phyloP scores from a whole-genome alignment of 2,113 vertebrate genomes.

The Microtus montanus region DNA sequence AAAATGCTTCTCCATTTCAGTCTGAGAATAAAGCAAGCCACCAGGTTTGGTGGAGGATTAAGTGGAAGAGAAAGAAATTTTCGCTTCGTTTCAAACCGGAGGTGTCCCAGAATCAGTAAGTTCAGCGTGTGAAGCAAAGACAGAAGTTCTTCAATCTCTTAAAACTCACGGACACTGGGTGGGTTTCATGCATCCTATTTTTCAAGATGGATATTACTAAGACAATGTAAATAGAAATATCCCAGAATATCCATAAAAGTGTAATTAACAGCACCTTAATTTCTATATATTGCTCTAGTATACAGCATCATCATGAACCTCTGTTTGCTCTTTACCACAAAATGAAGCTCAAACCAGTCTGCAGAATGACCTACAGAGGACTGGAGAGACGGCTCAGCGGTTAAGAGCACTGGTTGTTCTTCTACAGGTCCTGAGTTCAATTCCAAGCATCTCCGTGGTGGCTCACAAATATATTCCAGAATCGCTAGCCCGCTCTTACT shows the following conservation, averaged over 20 bases:
- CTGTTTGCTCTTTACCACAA: background rate
- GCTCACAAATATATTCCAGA: background rate
- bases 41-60: too few relatives aligned
- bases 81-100: constrained; percentile 19
- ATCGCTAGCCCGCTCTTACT: background rate
- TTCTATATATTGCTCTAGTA: background rate
- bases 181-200: background rate
- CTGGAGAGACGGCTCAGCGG: too few relatives aligned
- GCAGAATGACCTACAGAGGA: background rate
- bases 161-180: background rate
- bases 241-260: background rate
- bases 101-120: background rate
- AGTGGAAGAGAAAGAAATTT: background rate
- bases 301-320: background rate
- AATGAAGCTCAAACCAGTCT: background rate
- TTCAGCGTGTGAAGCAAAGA: background rate
- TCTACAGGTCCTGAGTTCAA: too few relatives aligned
- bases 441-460: too few relatives aligned
- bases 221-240: background rate
- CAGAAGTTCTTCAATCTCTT: background rate
- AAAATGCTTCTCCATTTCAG: background rate
- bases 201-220: background rate
- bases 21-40: background rate
- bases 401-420: too few relatives aligned
- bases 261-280: background rate